phyloP scores from a whole-genome alignment of 2,797 vertebrate genomes.

The Liasis olivaceus region DNA sequence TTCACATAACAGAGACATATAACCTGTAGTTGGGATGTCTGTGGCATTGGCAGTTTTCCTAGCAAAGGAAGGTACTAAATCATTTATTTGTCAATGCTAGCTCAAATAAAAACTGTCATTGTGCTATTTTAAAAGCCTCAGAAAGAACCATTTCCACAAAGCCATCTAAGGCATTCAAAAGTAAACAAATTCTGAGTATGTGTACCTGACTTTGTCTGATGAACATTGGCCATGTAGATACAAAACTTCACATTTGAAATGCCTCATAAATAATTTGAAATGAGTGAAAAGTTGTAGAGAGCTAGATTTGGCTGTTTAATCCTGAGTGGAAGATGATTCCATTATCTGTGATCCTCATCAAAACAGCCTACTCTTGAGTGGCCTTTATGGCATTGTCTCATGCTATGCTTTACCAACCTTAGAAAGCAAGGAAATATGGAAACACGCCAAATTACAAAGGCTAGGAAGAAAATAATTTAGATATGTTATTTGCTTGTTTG shows the following conservation, averaged over 20 bases:
- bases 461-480: fast-evolving
- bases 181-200: background rate
- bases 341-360: background rate
- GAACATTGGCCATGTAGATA: background rate
- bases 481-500: background rate
- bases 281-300: background rate
- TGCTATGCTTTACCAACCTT: background rate
- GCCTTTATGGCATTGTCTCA: background rate
- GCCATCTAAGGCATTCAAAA: background rate
- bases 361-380: background rate
- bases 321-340: background rate
- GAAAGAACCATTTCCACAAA: background rate
- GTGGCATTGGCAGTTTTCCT: background rate
- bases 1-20: background rate
- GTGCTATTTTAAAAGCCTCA: background rate
- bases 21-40: background rate
- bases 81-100: background rate
- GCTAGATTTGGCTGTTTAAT: background rate
- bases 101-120: background rate
- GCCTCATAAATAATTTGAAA: background rate
- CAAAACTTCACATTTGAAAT: background rate
- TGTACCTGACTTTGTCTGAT: background rate
- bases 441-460: background rate
- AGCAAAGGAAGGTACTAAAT: background rate
- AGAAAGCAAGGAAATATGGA: background rate